Conservation (phyloP, 2,888 invertebrate genomes). For the Thysanoteuthis rhombus region DNA sequence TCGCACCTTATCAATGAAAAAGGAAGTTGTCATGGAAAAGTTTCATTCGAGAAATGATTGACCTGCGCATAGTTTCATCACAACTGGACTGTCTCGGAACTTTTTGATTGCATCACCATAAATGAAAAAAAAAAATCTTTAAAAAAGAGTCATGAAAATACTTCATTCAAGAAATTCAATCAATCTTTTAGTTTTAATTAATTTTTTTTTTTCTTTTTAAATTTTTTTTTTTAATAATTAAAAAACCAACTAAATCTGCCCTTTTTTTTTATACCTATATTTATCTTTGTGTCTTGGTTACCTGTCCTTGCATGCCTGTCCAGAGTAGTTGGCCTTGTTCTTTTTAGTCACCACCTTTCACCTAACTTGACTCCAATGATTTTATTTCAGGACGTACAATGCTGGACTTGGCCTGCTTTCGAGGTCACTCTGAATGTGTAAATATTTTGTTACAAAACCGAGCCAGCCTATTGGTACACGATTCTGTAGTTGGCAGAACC, state of each 20-base stretch:
- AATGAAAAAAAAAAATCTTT: too few relatives aligned
- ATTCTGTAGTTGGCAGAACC: conserved; percentile 70
- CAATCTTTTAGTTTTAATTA: too few relatives aligned
- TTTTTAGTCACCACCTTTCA: neutral
- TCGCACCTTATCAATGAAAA: too few relatives aligned
- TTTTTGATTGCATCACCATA: too few relatives aligned
- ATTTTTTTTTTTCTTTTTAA: too few relatives aligned
- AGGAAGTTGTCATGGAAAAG: too few relatives aligned
- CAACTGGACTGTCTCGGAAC: too few relatives aligned
- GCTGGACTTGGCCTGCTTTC: conserved; percentile 73
- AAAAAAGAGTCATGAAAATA: too few relatives aligned
- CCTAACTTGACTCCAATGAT: neutral
- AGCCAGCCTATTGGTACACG: conserved; percentile 72
- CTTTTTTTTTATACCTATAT: neutral
- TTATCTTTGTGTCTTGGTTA: neutral
- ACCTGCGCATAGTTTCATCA: too few relatives aligned
- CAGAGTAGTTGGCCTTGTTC: neutral
- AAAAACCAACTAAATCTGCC: neutral
- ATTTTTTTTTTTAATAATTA: too few relatives aligned
- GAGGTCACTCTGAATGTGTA: conserved; percentile 73
- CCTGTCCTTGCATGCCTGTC: neutral
- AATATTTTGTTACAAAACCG: conserved; percentile 72
- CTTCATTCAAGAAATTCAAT: too few relatives aligned
- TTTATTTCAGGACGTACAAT: conserved; percentile 70
- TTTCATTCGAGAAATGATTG: too few relatives aligned